Evolutionary conservation across 2,113 vertebrate genomes (phyloP).

Genomic region (Empidonax alnorum): DNA sequence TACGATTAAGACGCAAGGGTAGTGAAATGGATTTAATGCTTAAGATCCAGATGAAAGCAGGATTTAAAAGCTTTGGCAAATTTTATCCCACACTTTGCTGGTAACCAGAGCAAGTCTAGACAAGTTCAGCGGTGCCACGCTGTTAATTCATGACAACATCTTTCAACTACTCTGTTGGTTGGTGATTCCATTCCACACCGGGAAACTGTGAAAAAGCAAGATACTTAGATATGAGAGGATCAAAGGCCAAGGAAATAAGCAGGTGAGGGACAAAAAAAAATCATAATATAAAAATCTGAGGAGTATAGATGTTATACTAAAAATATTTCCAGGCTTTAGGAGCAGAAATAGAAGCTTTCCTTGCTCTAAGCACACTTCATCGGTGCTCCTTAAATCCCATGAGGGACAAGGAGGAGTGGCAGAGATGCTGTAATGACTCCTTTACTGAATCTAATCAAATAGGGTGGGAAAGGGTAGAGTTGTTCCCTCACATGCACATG

Average conservation of each 20-base stretch:
- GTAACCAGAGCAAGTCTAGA: background rate
- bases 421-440: constrained; percentile 10
- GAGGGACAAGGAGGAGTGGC: background rate
- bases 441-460: background rate
- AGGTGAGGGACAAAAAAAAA: background rate
- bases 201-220: background rate
- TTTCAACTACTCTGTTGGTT: background rate
- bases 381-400: background rate
- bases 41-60: background rate
- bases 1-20: background rate
- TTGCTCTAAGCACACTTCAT: background rate
- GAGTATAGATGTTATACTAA: background rate
- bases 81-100: background rate
- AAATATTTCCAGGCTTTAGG: background rate
- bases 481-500: background rate
- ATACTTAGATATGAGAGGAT: background rate
- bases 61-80: background rate
- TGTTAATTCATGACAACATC: background rate
- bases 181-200: background rate
- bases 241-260: background rate
- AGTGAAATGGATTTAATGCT: background rate
- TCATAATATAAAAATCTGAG: background rate
- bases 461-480: constrained; percentile 29
- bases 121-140: background rate
- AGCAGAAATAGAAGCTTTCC: background rate